Percentiles rank a stretch among this genome's conserved stretches.
phyloP scores from a whole-genome alignment of 2,888 invertebrate species.

The Trichogramma evanescens region DNA sequence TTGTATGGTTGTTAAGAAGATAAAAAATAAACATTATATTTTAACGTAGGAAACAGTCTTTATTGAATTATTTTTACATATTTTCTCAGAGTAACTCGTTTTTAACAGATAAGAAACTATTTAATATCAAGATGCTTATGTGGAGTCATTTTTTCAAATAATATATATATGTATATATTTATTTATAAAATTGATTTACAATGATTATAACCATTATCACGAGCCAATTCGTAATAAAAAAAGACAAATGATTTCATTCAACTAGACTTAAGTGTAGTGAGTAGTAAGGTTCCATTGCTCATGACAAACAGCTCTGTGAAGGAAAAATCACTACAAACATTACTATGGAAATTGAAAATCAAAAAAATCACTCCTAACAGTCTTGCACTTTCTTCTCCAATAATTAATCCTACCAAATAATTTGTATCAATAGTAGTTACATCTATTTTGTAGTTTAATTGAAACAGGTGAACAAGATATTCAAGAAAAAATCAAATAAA shows the following conservation, averaged over 20 bases:
- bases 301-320: no score
- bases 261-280: conserved; percentile 8
- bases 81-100: conserved; percentile 1
- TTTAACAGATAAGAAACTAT: conserved; percentile 10
- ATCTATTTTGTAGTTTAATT: background rate
- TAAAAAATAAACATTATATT: conserved; percentile 1
- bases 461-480: conserved; percentile 3
- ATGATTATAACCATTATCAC: conserved; percentile 19
- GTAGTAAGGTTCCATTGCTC: background rate
- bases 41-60: conserved; percentile 14
- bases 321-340: no score
- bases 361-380: conserved; percentile 5
- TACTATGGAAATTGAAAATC: background rate
- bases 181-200: conserved; percentile 19
- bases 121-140: conserved; percentile 17
- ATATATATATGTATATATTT: background rate
- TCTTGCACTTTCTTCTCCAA: conserved; percentile 6
- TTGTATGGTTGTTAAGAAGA: background rate
- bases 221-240: conserved; percentile 12
- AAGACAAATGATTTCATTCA: conserved; percentile 5
- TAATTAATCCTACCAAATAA: no score
- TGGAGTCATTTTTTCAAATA: conserved; percentile 5
- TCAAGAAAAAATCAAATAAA: background rate
- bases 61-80: conserved; percentile 12
- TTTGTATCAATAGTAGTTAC: no score